These are phyloP conservation scores for Trachelipus rathkii DNA, from an alignment of 1,140 invertebrate species.

Conservation along the genomic window DNA sequence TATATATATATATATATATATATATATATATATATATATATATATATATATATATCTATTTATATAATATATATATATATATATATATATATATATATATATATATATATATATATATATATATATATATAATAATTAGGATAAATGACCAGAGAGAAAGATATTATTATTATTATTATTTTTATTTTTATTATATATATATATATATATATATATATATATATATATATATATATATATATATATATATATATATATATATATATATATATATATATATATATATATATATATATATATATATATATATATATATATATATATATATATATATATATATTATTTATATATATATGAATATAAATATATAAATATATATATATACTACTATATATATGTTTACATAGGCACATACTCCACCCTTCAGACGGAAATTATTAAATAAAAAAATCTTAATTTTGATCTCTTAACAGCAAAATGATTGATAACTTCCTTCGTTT, in stretches of 20 bases:
- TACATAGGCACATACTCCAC: too few relatives aligned
- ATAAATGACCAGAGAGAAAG: neutral
- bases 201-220: neutral
- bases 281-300: slow-evolving; percentile 28
- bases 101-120: slow-evolving; percentile 13
- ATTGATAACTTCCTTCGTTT: too few relatives aligned
- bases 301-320: slow-evolving; percentile 28
- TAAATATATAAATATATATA: too few relatives aligned
- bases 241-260: slow-evolving; percentile 13
- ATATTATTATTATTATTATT: slow-evolving; percentile 10
- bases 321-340: neutral
- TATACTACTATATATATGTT: too few relatives aligned
- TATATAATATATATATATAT: slow-evolving; percentile 27
- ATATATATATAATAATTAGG: neutral
- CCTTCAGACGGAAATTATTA: too few relatives aligned
- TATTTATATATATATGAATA: too few relatives aligned
- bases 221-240: slow-evolving; percentile 13
- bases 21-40: slow-evolving; percentile 14
- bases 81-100: slow-evolving; percentile 27
- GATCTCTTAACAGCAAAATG: too few relatives aligned
- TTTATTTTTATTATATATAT: neutral
- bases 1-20: neutral
- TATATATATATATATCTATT: neutral
- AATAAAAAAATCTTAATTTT: too few relatives aligned
- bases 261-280: slow-evolving; percentile 26